phyloP scores from a whole-genome alignment of 2,797 vertebrate genomes.

The Falco rusticolus region DNA sequence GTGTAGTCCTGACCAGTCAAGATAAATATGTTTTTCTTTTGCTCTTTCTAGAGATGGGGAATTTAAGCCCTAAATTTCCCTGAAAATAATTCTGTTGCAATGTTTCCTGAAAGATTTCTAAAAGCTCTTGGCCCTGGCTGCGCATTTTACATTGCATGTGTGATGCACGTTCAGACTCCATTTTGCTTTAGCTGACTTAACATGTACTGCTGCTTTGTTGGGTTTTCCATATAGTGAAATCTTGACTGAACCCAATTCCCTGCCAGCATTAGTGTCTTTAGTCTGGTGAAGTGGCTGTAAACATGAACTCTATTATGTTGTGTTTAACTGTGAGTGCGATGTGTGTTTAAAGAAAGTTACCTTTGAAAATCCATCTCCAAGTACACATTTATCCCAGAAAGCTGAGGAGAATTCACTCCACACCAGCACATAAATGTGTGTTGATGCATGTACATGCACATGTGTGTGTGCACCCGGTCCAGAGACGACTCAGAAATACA shows the following conservation, averaged over 20 bases:
- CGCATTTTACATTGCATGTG: background rate
- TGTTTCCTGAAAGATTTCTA: background rate
- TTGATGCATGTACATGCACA: background rate
- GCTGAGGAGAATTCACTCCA: background rate
- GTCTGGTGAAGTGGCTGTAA: background rate
- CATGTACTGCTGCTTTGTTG: background rate
- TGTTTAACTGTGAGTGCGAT: background rate
- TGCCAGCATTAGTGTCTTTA: background rate
- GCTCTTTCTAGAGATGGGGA: background rate
- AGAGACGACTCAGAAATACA: background rate
- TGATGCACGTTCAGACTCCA: background rate
- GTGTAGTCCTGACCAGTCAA: background rate
- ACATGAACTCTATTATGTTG: background rate
- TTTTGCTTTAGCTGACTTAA: background rate
- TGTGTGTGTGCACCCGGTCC: background rate
- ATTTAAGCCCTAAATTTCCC: background rate
- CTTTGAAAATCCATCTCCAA: background rate
- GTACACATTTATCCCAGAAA: background rate
- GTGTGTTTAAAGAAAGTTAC: background rate
- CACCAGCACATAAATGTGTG: background rate
- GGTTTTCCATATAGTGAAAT: background rate
- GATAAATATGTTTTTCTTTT: background rate
- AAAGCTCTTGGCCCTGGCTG: background rate
- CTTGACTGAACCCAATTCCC: background rate
- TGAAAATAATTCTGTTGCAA: background rate